Conservation (phyloP, 2,113 vertebrate species). For the Theristicus caerulescens region DNA sequence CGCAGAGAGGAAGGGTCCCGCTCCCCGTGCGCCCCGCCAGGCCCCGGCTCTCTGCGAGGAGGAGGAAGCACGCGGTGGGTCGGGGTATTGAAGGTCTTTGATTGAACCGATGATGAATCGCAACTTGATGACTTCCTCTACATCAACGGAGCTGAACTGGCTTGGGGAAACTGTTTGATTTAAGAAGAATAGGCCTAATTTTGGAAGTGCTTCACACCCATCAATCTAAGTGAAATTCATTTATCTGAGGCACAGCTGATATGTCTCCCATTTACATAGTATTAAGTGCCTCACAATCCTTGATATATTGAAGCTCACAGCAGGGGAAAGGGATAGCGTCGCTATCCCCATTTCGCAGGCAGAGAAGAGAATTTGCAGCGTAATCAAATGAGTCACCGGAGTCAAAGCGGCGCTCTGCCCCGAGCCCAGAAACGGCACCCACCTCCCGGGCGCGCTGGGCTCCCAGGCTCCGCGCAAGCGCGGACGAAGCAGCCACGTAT, state of each 20-base stretch:
- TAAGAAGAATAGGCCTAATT: slow-evolving; percentile 67
- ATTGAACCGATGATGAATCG: slow-evolving; percentile 50
- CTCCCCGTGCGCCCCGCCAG: not conserved
- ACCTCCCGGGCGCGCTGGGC: not conserved
- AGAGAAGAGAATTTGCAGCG: not conserved
- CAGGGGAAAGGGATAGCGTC: not conserved
- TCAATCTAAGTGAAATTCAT: slow-evolving; percentile 69
- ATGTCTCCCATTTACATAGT: slow-evolving; percentile 56
- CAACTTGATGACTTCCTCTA: slow-evolving; percentile 64
- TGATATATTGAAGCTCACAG: slow-evolving; percentile 43
- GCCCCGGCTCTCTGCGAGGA: not conserved
- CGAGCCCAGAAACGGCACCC: rapidly evolving
- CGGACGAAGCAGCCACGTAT: rapidly evolving
- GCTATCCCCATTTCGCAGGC: not conserved
- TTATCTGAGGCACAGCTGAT: slow-evolving; percentile 67
- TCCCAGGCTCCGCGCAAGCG: not conserved
- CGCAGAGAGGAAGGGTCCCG: rapidly evolving
- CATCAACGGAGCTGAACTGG: slow-evolving; percentile 59
- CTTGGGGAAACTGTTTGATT: slow-evolving; percentile 68
- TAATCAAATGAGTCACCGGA: not conserved
- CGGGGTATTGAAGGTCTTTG: not conserved
- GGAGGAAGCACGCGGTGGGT: not conserved
- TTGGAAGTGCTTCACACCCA: slow-evolving; percentile 67
- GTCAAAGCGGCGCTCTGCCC: not conserved
- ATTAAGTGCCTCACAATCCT: slow-evolving; percentile 47